Percentiles rank a stretch among this genome's conserved stretches.
phyloP scores from a whole-genome alignment of 2,113 vertebrate species.

The Sturnira hondurensis region DNA sequence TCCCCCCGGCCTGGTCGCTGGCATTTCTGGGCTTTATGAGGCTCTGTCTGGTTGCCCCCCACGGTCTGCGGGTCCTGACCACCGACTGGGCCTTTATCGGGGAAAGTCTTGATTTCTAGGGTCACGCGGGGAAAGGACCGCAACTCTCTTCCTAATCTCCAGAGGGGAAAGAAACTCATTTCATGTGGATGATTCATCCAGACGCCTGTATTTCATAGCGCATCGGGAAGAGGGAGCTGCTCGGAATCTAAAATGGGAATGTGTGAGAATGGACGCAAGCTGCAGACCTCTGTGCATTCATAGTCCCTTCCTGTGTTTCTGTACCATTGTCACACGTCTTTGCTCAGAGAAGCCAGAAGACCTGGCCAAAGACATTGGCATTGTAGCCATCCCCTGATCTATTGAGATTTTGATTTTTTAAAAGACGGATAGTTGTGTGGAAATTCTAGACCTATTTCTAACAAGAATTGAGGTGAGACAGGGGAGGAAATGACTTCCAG shows the following conservation, averaged over 20 bases:
- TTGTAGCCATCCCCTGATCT: not conserved
- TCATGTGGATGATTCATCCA: not conserved
- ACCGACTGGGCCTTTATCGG: not conserved
- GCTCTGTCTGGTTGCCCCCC: not conserved
- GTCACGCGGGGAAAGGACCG: not conserved
- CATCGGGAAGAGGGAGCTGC: not conserved
- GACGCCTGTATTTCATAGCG: not conserved
- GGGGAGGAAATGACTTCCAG: not conserved
- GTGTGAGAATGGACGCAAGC: constrained; percentile 10
- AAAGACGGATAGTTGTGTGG: not conserved
- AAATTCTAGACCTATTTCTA: constrained; percentile 41
- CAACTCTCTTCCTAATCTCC: not conserved
- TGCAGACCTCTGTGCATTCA: not conserved
- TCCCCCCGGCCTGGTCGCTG: not conserved
- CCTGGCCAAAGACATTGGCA: not conserved
- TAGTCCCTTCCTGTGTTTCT: not conserved
- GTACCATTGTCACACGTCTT: not conserved
- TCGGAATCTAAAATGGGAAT: not conserved
- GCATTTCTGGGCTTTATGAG: constrained; percentile 7
- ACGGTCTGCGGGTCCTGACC: not conserved
- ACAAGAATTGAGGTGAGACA: not conserved
- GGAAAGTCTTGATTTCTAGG: not conserved
- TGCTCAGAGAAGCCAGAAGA: not conserved
- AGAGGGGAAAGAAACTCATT: not conserved
- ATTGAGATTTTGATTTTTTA: not conserved